Conservation (phyloP, 2,888 invertebrate genomes). For the Chydorus sphaericus region DNA sequence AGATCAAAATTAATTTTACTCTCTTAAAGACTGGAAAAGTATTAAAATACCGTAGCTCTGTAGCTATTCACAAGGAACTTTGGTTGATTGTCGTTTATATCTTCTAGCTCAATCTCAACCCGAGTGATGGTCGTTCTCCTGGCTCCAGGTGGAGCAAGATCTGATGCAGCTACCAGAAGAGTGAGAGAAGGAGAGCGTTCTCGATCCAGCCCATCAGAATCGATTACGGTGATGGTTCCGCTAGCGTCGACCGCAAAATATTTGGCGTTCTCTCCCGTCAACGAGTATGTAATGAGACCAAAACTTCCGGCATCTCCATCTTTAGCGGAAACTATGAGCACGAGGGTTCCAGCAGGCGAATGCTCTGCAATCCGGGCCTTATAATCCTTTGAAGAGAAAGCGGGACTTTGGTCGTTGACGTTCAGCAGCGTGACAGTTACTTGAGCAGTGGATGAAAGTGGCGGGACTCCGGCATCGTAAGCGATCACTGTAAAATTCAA, state of each 20-base stretch:
- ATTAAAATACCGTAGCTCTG: slow-evolving; percentile 55
- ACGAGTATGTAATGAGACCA: slow-evolving; percentile 59
- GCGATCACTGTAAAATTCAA: slow-evolving; percentile 67
- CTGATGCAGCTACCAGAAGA: slow-evolving; percentile 63
- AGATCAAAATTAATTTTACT: too few species aligned
- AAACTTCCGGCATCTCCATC: slow-evolving; percentile 66
- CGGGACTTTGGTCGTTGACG: slow-evolving; percentile 75
- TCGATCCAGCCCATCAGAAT: slow-evolving; percentile 57
- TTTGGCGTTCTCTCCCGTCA: slow-evolving; percentile 48
- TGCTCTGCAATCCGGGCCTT: slow-evolving; percentile 60
- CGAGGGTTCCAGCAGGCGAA: slow-evolving; percentile 51
- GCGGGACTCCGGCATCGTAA: slow-evolving; percentile 74
- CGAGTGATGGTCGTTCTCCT: slow-evolving; percentile 58
- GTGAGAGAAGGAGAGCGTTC: slow-evolving; percentile 54
- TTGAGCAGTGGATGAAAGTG: slow-evolving; percentile 58
- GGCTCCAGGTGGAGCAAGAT: slow-evolving; percentile 54
- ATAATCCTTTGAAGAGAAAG: slow-evolving; percentile 46
- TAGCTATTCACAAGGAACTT: slow-evolving; percentile 61
- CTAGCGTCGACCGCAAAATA: slow-evolving; percentile 46
- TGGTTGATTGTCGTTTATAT: slow-evolving; percentile 81
- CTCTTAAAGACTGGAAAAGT: too few species aligned
- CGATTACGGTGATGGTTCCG: slow-evolving; percentile 61
- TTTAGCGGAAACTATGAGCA: slow-evolving; percentile 54
- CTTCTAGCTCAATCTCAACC: slow-evolving; percentile 36
- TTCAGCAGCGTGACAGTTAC: slow-evolving; percentile 64